Evolutionary conservation across 2,888 invertebrate species (phyloP), one percentile per base, ranked within the genome.

Genomic region (Horisme vitalbata): DNA sequence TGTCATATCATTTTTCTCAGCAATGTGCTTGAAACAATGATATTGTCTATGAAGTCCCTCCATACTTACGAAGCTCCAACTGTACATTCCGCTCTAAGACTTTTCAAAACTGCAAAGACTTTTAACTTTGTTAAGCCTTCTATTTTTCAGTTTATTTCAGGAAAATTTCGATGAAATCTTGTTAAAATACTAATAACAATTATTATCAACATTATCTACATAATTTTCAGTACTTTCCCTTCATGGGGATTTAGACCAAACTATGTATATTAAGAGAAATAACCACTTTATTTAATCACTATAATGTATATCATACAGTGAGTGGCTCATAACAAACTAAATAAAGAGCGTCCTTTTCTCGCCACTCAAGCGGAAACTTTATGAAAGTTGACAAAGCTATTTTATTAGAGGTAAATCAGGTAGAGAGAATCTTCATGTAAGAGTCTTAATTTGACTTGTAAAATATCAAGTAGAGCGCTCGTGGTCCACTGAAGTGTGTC

Each of bases 21-120:
- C 59, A 63, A 60, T 68, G 56, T 59, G 59, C 64, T 61, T 64
- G 59, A 68, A 70, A 74, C 71, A 78, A 75, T 71, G 71, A 70
- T 67, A 63, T 68, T 66, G 74, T 70, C 63, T 55, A 59, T 59
- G 60, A 58, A 58, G 64, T 63, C 59, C 59, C 58, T 57, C 62
- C 56, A 57, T 57, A 62, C 65, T 63, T 61, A 61, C 55, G 57
- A 56, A 59, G 52, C 61, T 54, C 62, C 63, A 58, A 52, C 46
- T 52, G 47, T 52, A 50, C 46, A 53, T 50, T 45, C 46, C 43
- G 44, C 45, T 53, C 51, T 54, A 50, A 55, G 47, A 48, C 34
- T 49, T 45, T 56, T 56, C 38, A 41, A 52, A 55, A 43, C 49
- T 53, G 51, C 47, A 45, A n/a, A 49, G 49, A 55, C 37, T 56